Base-by-base conservation (phyloP, 1,140 invertebrate species). In the Drosophila malerkotliana region DNA sequence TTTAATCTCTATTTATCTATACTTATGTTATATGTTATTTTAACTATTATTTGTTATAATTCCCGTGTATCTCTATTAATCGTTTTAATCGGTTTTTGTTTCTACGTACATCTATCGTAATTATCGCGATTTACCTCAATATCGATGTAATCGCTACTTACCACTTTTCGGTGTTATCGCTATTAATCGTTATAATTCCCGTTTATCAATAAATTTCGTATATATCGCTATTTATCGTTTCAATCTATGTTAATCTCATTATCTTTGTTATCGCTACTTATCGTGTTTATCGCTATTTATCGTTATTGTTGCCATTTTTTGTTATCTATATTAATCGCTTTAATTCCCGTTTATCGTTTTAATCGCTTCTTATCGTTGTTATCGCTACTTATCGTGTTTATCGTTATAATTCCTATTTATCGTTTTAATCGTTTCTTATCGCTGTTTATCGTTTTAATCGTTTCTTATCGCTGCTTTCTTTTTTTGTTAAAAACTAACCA, bases 401-500 rank as follows among this genome's bases (percentile, higher is more conserved):
- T 2, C 15, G 14, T 41, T 21, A 3, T 24, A 59, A 49, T 14
- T 24, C n/a, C 15, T 58, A 21, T 60, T 28, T 18, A 26, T 68
- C 12, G 34, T 14, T 54, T 18, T 44, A 32, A 26, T 66, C 12
- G 37, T 32, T 32, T 58, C 26, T 63, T 60, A 26, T 39, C 44
- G 21, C 54, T 63, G 9, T 61, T 32, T 21, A 30, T 69, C n/a
- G 37, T 18, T 55, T 12, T 45, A 34, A 26, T 67, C 12, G 37
- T 41, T 63, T 28, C 55, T 37, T 61, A 21, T 71, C 45, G 41
- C 58, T 77, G 30, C 51, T 62, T 32, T 58, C 60, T 26, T 54
- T 67, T 54, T 67, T 53, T 28, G 48, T 67, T 30, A 34, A 63
- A 37, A 44, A 62, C 59, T 62, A 59, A 62, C 72, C 34, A 15